Conservation (phyloP, 2,888 invertebrate species). For the Piscicola geometra region DNA sequence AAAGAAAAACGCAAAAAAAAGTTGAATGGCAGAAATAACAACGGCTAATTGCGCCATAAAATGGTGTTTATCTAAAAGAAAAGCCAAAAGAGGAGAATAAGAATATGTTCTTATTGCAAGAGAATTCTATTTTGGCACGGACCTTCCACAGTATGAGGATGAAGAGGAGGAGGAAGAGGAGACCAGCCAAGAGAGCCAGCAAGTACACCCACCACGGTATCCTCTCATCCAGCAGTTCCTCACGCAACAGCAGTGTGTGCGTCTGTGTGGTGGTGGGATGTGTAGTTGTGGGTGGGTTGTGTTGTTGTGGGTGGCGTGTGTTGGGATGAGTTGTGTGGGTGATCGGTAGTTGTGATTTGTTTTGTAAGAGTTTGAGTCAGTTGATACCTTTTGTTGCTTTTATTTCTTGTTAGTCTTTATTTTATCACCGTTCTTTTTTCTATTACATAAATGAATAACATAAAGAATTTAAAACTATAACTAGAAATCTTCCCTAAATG, state of each 20-base stretch:
- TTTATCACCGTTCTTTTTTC: too few species aligned
- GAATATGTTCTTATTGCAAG: not conserved
- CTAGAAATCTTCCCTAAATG: too few species aligned
- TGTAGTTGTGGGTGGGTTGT: not conserved
- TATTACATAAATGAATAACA: too few species aligned
- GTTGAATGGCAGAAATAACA: not conserved
- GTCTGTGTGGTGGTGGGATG: not conserved
- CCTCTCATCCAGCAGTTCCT: slow-evolving; percentile 69
- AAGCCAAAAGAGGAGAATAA: not conserved
- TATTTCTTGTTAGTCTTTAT: too few species aligned
- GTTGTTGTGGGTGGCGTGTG: too few species aligned
- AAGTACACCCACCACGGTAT: slow-evolving; percentile 80
- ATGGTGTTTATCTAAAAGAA: too few species aligned
- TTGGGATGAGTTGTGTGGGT: too few species aligned
- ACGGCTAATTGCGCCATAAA: not conserved
- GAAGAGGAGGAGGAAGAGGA: slow-evolving; percentile 74
- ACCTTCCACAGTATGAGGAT: slow-evolving; percentile 62
- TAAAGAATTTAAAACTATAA: too few species aligned
- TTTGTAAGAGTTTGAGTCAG: too few species aligned
- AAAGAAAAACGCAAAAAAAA: not conserved
- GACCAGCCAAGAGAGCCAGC: slow-evolving; percentile 75
- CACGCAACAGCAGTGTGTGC: slow-evolving; percentile 10
- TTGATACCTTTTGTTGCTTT: too few species aligned
- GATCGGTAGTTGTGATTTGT: too few species aligned
- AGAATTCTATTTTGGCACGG: too few species aligned